Percentiles rank a stretch among this genome's conserved stretches.
These are phyloP conservation scores for Parazoanthus swiftii DNA, from an alignment of 92 coral and sea anemone genomes.

Conservation along the genomic window DNA sequence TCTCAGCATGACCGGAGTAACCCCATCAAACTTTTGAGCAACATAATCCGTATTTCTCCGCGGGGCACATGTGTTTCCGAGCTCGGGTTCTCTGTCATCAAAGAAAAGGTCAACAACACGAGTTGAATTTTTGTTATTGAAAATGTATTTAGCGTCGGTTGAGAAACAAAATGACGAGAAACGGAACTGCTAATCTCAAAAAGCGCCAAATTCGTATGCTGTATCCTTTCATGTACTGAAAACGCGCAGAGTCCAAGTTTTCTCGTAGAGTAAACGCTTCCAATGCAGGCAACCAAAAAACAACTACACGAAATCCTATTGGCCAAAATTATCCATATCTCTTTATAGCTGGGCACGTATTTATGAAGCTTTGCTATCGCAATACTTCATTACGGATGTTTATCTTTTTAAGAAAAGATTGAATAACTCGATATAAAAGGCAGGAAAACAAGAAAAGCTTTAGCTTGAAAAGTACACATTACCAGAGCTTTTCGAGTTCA, in stretches of 20 bases:
- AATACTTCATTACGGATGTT: not conserved
- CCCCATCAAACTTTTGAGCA: constrained; percentile 29
- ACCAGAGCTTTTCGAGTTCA: not conserved
- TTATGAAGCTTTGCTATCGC: not conserved
- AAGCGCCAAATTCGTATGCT: constrained; percentile 9
- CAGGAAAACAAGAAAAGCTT: not conserved
- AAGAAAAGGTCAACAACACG: not conserved
- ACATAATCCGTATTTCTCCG: constrained; percentile 13
- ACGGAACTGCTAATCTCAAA: constrained; percentile 18
- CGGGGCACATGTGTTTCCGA: constrained; percentile 16
- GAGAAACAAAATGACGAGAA: not conserved
- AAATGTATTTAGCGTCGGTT: not conserved
- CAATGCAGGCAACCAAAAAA: too few relatives aligned
- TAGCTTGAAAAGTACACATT: not conserved
- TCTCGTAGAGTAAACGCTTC: too few relatives aligned
- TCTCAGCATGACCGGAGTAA: constrained; percentile 9
- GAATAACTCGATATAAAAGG: not conserved
- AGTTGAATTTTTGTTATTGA: not conserved
- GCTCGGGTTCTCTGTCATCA: not conserved
- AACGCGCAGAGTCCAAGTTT: not conserved
- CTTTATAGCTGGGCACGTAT: too few relatives aligned
- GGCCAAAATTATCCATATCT: too few relatives aligned
- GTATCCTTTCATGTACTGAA: not conserved
- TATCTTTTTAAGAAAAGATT: not conserved
- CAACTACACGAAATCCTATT: not conserved